Evolutionary conservation across 2,888 invertebrate genomes (phyloP), one percentile per base, ranked within the genome.

Genomic region (Diarsia dahlii): DNA sequence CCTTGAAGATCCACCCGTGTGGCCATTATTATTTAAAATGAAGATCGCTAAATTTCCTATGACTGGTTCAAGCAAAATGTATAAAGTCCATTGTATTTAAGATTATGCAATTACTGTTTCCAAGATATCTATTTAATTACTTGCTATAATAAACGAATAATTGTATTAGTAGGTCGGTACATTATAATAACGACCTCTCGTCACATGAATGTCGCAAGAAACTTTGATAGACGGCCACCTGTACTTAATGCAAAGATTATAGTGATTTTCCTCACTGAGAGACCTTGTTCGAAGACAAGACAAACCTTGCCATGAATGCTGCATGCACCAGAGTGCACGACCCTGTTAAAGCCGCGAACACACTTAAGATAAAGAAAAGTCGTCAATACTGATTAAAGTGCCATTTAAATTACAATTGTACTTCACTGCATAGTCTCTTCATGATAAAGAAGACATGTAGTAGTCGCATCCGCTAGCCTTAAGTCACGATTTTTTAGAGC

Each of bases 321-420:
- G 12, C 34, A 15, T 54, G 50, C 54, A 50, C 20, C 12, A 78
- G 6, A 67, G 56, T 2, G 15, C 69, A 73, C 2, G 80, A 69
- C 28, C 60, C 58, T 20, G 63, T 18, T 74, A 73, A 81, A 79
- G 28, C 73, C 15, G 20, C 72, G 62, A 69, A 70, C 13, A n/a
- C 50, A 79, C 23, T 75, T 64, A 5, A 39, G 28, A 28, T 28
- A 28, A 28, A 28, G 28, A 28, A 52, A 71, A 82, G 45, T 80
- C 23, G 1, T 64, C 8, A 60, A 34, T 70, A 66, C 20, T 68
- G 23, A 76, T 71, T 71, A 52, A 45, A 62, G 48, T 46, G 8
- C 48, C 12, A 23, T 71, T 62, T 39, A 52, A 58, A 58, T 52
- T 58, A 48, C 39, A 45, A 52, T n/a, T n/a, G n/a, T n/a, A n/a